Base-by-base conservation (phyloP, 2,113 vertebrate genomes). In the Epinephelus fuscoguttatus region DNA sequence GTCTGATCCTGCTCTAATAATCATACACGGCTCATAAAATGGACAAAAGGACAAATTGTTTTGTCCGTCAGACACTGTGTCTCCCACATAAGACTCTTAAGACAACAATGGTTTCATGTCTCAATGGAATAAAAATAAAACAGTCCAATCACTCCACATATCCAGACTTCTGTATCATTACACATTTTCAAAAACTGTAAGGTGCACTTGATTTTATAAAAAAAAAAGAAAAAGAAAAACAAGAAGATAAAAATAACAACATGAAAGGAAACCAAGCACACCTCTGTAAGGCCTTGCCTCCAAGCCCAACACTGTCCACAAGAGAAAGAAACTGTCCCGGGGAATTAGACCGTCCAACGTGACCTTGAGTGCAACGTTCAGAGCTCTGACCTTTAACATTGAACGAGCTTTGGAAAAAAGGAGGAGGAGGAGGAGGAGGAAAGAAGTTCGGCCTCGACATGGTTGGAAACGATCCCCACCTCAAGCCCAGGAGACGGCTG, bases 171-270 rank as follows among this genome's bases (percentile, higher is more conserved):
- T 2, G 12, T n/a, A 52, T 49, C n/a, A 56, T 60, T 17, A 76
- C 18, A 63, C 19, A 55, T 55, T 67, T 42, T 56, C 25, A 68
- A 30, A 47, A 64, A 25, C 45, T 10, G 53, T 33, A 18, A 81
- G 55, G 80, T 72, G 78, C 19, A 8, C 56, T 72, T 78, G 77
- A 81, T 17, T 60, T 30, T 40, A 47, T 57, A 53, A 30, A 13
- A 25, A 56, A 75, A 68, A 21, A 56, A 75, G 62, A 21, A 13
- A 15, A 13, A 25, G 25, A 59, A 30, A 9, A 25, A 62, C 72
- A 62, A 25, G 1, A 37, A 6, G 33, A 37, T 37, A 13, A 59
- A 30, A 9, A 21, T 56, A 80, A 62, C 21, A 0, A 52, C 0
- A 3, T 1, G 4, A 73, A 49, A 49, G 0, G 14, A 60, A 71